These are phyloP conservation scores for Bubo scandiacus DNA, from an alignment of 2,113 vertebrate genomes.

Conservation along the genomic window DNA sequence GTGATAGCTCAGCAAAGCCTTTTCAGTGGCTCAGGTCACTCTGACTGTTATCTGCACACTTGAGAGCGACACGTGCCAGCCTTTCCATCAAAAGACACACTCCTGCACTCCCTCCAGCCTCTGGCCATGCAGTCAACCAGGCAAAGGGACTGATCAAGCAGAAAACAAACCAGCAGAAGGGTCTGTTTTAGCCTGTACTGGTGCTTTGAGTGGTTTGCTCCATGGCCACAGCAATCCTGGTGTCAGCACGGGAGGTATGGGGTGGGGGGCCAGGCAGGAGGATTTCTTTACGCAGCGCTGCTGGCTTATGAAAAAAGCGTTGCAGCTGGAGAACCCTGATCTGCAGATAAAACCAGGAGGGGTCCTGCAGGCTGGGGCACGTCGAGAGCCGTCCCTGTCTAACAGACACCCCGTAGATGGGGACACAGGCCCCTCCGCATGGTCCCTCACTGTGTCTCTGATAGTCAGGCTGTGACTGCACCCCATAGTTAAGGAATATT, in stretches of 20 bases:
- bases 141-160: neutral
- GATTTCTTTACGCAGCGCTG: neutral
- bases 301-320: neutral
- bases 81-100: neutral
- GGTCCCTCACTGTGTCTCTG: accelerated
- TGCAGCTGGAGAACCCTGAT: neutral
- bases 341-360: too few species aligned
- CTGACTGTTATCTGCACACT: too few species aligned
- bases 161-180: neutral
- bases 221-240: too few species aligned
- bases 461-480: accelerated
- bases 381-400: accelerated
- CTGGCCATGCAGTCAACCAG: too few species aligned
- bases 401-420: accelerated
- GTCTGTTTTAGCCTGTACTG: accelerated
- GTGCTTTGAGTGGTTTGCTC: neutral
- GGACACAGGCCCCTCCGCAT: accelerated
- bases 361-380: too few species aligned
- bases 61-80: neutral
- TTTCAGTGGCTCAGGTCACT: neutral
- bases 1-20: neutral
- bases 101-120: neutral
- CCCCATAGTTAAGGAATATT: accelerated
- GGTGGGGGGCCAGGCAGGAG: too few species aligned
- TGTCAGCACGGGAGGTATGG: accelerated